Evolutionary conservation across 2,113 vertebrate species (phyloP).

Genomic region (Salvator merianae): DNA sequence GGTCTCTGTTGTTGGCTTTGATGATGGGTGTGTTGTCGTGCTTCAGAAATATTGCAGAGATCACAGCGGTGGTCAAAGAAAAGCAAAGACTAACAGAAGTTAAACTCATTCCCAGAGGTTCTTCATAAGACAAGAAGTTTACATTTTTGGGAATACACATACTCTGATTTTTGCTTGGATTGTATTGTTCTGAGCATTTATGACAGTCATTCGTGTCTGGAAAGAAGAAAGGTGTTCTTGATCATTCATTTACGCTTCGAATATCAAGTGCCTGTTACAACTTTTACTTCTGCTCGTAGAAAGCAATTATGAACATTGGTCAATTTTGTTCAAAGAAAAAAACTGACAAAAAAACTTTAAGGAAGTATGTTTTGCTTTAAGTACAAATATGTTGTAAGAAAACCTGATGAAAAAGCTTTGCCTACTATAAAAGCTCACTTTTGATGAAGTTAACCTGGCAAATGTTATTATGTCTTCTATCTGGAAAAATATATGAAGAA

Average conservation of each 20-base stretch:
- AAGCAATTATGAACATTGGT: too few relatives aligned
- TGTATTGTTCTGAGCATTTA: background rate
- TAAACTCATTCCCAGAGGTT: background rate
- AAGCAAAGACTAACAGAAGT: background rate
- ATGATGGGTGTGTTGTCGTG: background rate
- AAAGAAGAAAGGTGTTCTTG: background rate
- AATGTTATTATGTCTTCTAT: too few relatives aligned
- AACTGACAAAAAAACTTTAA: too few relatives aligned
- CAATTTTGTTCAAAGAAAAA: too few relatives aligned
- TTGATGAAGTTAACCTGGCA: too few relatives aligned
- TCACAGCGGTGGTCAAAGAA: background rate
- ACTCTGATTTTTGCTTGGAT: background rate
- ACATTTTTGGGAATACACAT: background rate
- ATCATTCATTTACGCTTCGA: background rate
- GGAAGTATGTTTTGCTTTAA: too few relatives aligned
- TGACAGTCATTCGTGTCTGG: background rate
- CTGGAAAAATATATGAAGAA: too few relatives aligned
- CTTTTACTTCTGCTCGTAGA: too few relatives aligned
- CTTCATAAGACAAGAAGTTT: background rate
- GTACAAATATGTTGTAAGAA: too few relatives aligned
- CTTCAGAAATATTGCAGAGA: background rate
- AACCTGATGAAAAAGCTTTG: too few relatives aligned
- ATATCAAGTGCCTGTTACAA: too few relatives aligned
- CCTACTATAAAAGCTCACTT: too few relatives aligned
- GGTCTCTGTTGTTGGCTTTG: background rate